Base-by-base conservation (phyloP, 2,797 vertebrate species). In the Linurgus olivaceus region DNA sequence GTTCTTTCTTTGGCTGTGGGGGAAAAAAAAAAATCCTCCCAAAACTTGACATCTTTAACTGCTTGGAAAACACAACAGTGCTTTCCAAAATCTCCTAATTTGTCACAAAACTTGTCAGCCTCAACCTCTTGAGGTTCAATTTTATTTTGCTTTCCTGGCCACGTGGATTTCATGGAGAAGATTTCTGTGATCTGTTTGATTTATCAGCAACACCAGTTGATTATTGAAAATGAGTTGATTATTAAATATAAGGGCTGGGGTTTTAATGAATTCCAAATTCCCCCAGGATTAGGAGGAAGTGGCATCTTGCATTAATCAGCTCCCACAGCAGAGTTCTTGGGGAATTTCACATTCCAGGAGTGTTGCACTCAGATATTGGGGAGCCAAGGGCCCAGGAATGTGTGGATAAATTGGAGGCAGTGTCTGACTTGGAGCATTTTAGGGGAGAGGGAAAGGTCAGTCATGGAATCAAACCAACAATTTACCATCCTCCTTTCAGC, bases 341-440 rank as follows among this genome's bases (percentile, higher is more conserved):
- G 88, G 73, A 59, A 76, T 95, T 81, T 47, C 12, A 6, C 82
- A 93, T 95, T 87, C 90, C 79, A 28, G 15, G 71, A 37, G 68
- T 18, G 65, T 73, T 94, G 88, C 81, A 68, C 21, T 94, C 12
- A 29, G 84, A 88, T 79, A 14, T 2, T 29, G 77, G 93, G 92
- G 54, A 94, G 86, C 85, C 87, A 92, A 88, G 35, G 21, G 26
- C 83, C 74, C 76, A 44, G 70, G 81, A 79, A 86, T 95, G 89
- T 71, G 54, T 42, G 78, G 84, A 37, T 78, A 11, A 66, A 82
- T 87, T 68, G 77, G 92, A 48, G 81, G 75, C 58, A 37, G 6
- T 26, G 13, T 65, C 62, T 79, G 86, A 55, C 6, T 91, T 65
- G 10, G 67, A 90, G 77, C 52, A 7, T 61, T 82, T 26, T 33